Evolutionary conservation across 2,113 vertebrate species (phyloP).

Genomic region (Onychostoma macrolepis): DNA sequence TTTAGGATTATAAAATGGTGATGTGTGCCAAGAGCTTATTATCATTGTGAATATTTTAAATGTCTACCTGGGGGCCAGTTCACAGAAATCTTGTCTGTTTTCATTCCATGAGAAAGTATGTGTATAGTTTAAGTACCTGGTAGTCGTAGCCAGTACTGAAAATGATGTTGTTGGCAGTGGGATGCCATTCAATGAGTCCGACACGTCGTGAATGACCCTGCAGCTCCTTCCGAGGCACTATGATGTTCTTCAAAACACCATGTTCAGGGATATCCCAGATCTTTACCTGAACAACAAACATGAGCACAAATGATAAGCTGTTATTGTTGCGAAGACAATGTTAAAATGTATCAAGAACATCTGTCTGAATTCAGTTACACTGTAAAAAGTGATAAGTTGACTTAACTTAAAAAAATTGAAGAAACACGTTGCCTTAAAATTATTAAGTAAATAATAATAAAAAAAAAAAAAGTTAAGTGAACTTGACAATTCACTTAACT

Average conservation of each 20-base stretch:
- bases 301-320: neutral
- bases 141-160: slow-evolving; percentile 93
- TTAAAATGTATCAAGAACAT: neutral
- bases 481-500: no score
- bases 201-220: slow-evolving; percentile 86
- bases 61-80: neutral
- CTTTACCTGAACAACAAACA: slow-evolving; percentile 81
- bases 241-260: slow-evolving; percentile 82
- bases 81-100: neutral
- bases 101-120: slow-evolving; percentile 3
- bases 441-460: no score
- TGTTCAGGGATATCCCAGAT: slow-evolving; percentile 90
- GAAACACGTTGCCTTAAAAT: no score
- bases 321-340: neutral
- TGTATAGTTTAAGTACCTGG: slow-evolving; percentile 76
- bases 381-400: no score
- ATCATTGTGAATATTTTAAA: slow-evolving; percentile 1
- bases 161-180: slow-evolving; percentile 86
- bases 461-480: no score
- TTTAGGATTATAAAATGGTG: neutral
- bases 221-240: slow-evolving; percentile 83
- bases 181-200: slow-evolving; percentile 95
- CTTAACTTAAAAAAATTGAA: no score
- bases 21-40: neutral
- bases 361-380: neutral